These are phyloP conservation scores for Mycogona germanica DNA, from an alignment of 2,888 invertebrate genomes.

Conservation along the genomic window DNA sequence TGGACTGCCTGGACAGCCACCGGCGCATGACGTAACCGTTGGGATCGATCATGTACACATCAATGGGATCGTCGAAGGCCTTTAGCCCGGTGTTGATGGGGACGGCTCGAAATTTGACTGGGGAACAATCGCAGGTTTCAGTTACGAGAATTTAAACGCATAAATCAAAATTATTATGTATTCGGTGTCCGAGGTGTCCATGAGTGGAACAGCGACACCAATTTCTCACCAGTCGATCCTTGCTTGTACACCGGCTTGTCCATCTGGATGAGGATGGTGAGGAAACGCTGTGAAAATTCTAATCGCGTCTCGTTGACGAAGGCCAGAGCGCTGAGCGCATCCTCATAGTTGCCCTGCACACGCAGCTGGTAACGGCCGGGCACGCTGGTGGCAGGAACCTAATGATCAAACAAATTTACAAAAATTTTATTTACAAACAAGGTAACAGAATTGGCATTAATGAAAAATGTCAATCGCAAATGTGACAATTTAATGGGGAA, in stretches of 20 bases:
- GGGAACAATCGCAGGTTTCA: too few relatives aligned
- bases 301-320: conserved; percentile 80
- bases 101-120: conserved; percentile 76
- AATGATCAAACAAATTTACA: not conserved
- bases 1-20: conserved; percentile 75
- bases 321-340: conserved; percentile 68
- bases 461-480: not conserved
- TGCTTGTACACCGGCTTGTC: conserved; percentile 94
- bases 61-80: conserved; percentile 79
- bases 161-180: not conserved
- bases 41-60: conserved; percentile 85
- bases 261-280: conserved; percentile 90
- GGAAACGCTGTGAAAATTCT: conserved; percentile 73
- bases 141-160: not conserved
- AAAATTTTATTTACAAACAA: not conserved
- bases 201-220: not conserved
- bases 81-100: conserved; percentile 86
- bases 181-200: not conserved
- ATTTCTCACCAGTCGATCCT: conserved; percentile 55
- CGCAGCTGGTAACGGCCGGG: conserved; percentile 70
- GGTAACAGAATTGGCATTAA: not conserved
- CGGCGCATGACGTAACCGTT: conserved; percentile 73
- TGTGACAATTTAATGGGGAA: too few relatives aligned
- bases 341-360: conserved; percentile 65
- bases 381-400: conserved; percentile 74